These are phyloP conservation scores for Heliconius himera DNA, from an alignment of 1,140 invertebrate species.

Conservation along the genomic window DNA sequence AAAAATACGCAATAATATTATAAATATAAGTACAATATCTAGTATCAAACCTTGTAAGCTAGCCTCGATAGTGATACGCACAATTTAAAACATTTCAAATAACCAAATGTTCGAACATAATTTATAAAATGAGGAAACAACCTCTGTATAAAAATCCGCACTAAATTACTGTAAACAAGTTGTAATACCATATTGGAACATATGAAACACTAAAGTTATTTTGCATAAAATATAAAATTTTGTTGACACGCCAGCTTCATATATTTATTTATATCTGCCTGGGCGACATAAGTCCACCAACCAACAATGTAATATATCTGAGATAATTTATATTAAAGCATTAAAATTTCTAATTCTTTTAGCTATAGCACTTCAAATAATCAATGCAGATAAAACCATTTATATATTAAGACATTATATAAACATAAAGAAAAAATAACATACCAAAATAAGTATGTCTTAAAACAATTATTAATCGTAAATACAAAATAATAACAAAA, in stretches of 20 bases:
- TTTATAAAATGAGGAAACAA: constrained; percentile 15
- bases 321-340: too few relatives aligned
- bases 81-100: constrained; percentile 11
- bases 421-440: background rate
- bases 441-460: background rate
- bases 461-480: background rate
- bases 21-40: background rate
- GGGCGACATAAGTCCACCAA: background rate
- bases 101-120: constrained; percentile 2
- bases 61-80: background rate
- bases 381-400: too few relatives aligned
- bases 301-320: too few relatives aligned
- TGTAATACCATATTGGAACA: constrained; percentile 17
- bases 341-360: too few relatives aligned
- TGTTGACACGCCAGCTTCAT: background rate
- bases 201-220: constrained; percentile 13
- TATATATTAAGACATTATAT: too few relatives aligned
- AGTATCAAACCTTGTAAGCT: background rate
- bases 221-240: background rate
- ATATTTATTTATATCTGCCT: background rate
- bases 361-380: too few relatives aligned
- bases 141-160: background rate
- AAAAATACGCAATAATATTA: too few relatives aligned
- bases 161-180: constrained; percentile 18
- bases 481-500: background rate